Base-by-base conservation (phyloP, 2,797 vertebrate species). In the Karalla daura region DNA sequence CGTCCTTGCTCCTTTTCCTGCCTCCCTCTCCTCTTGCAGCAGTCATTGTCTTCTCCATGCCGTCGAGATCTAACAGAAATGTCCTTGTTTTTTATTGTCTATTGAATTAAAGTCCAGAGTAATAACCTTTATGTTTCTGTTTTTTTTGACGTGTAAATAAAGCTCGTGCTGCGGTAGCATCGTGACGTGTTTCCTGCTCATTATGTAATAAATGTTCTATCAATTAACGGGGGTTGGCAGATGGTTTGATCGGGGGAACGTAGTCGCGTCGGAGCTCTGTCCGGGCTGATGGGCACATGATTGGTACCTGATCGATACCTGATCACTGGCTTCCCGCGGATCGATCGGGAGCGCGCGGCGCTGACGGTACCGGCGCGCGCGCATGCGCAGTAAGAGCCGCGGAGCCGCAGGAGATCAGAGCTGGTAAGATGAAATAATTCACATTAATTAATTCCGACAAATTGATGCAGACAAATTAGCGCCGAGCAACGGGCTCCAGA, bases 391-490 rank as follows among this genome's bases (percentile, higher is more conserved):
- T 90, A 4, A 2, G 36, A 74, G 55, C 73, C 64, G 74, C 76
- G 83, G 90, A 91, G 89, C 90, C 89, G 93, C 93, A 93, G 92
- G 91, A 93, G 91, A 91, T 85, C 86, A 90, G 88, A 84, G 91
- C 91, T 94, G 94, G 94, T 95, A 92, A 94, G 93, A 80, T 88
- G 88, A 90, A 92, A 10, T 39, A 17, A 32, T 50, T 51, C 28
- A 60, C 13, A 25, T 15, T 37, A 59, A 39, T 8, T 50, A 10
- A 28, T 32, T 5, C 8, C n/a, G n/a, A n/a, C n/a, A n/a, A 20
- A 15, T 2, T 27, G 5, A 12, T 15, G 9, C 23, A 9, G 5
- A 52, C 28, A 10, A n/a, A n/a, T n/a, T n/a, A n/a, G n/a, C n/a
- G n/a, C n/a, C n/a, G n/a, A n/a, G n/a, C n/a, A n/a, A n/a, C n/a